Evolutionary conservation across 2,797 vertebrate genomes (phyloP), one percentile per base, ranked within the genome.

Genomic region (Tapera naevia): DNA sequence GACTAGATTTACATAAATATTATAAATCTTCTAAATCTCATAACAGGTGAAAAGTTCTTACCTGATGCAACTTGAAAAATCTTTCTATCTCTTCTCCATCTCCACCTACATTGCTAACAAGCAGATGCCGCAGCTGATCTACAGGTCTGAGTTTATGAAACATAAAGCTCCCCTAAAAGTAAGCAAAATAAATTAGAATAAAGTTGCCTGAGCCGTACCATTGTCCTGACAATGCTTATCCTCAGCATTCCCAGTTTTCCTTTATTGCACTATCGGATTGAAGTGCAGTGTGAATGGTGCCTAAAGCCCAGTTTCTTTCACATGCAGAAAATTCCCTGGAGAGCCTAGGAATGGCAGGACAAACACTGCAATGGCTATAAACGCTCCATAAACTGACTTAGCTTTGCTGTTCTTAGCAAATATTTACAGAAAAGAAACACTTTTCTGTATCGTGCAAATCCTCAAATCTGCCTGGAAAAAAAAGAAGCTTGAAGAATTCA

Each of bases 41-140:
- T 28, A 53, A 33, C 4, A 39, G 33, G 53, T 35, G 33, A 79
- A 33, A 73, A 43, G 35, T 48, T 91, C 88, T 93, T 97, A 99
- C 99, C 98, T 98, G 98, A 97, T 99, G 99, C 81, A 99, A 97
- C 96, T 99, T 99, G 96, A 99, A 99, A 98, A 99, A 99, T 41
- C 99, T 98, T 92, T 99, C 99, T 25, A 99, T 98, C 54, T 99
- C 99, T 91, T 99, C 99, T 91, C 99, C 99, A 94, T 99, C 99
- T 41, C 99, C 99, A 94, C 99, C 98, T 23, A 97, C 96, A 24
- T 98, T 99, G 98, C 98, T 99, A 78, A 99, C 99, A 93, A 99
- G 98, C 46, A 99, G 98, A 97, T 99, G 98, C 46, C 99, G 98
- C 51, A 99, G 97, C 87, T 99, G 99, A 96, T 99, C 99, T 0